phyloP scores from a whole-genome alignment of 2,113 vertebrate genomes.

The Cepphus grylle region DNA sequence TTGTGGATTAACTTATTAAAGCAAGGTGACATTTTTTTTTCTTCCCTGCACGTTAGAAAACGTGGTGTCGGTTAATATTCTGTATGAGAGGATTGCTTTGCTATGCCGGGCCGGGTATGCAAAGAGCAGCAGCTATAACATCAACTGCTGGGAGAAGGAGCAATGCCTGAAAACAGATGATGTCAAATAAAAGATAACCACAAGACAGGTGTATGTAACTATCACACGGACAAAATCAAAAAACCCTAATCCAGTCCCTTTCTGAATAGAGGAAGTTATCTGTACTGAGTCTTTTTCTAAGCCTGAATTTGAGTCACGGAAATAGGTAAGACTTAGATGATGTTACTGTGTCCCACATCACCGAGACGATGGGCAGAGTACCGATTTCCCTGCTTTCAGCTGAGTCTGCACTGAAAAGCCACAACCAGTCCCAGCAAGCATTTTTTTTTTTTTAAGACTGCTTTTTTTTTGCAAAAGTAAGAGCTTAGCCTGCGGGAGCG shows the following conservation, averaged over 20 bases:
- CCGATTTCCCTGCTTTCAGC: neutral
- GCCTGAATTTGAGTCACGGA: neutral
- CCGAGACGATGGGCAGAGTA: neutral
- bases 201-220: neutral
- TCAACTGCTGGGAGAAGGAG: neutral
- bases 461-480: neutral
- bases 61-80: neutral
- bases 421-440: neutral
- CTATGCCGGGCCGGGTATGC: neutral
- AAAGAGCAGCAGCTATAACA: neutral
- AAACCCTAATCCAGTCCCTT: neutral
- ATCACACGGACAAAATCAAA: neutral
- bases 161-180: neutral
- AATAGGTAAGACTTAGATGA: neutral
- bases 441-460: neutral
- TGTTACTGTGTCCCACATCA: neutral
- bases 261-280: neutral
- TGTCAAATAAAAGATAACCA: neutral
- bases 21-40: neutral
- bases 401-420: neutral
- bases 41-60: neutral
- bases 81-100: neutral
- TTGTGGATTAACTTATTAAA: neutral
- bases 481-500: neutral
- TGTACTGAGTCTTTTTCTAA: neutral